A percentile compares a stretch with the other conserved stretches of the same genome.
phyloP scores from a whole-genome alignment of 1,140 invertebrate genomes.

The Cydia strobilella region DNA sequence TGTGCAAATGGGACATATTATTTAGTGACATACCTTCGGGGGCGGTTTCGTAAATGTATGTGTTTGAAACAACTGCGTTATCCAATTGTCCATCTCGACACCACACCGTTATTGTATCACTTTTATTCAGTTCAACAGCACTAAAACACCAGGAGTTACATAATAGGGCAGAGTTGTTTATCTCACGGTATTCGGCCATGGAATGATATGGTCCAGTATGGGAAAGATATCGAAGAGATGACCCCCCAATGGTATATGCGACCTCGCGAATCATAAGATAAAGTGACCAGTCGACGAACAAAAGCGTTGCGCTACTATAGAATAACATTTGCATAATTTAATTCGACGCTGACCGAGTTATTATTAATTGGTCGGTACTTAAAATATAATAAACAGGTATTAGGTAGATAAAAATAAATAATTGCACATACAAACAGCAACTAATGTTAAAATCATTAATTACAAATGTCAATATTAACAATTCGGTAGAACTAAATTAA shows the following conservation, averaged over 20 bases:
- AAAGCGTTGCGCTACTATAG: conserved; percentile 44
- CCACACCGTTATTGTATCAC: background rate
- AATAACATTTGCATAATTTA: conserved; percentile 62
- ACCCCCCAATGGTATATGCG: conserved; percentile 61
- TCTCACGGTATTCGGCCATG: conserved; percentile 60
- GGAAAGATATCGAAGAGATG: conserved; percentile 66
- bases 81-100: conserved; percentile 67
- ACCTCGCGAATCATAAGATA: conserved; percentile 70
- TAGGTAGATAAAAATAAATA: background rate
- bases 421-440: background rate
- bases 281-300: conserved; percentile 63
- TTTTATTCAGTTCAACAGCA: conserved; percentile 36
- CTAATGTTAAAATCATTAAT: background rate
- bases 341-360: background rate
- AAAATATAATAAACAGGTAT: background rate
- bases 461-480: background rate
- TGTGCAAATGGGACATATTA: no score
- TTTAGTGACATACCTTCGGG: conserved; percentile 52
- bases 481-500: background rate
- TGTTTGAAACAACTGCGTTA: conserved; percentile 68
- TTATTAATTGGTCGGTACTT: conserved; percentile 3
- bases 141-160: background rate
- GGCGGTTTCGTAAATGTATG: conserved; percentile 57
- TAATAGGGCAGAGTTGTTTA: conserved; percentile 49
- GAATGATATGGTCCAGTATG: conserved; percentile 63